phyloP scores from a whole-genome alignment of 2,888 invertebrate species.

The Stictocephala bisonia region DNA sequence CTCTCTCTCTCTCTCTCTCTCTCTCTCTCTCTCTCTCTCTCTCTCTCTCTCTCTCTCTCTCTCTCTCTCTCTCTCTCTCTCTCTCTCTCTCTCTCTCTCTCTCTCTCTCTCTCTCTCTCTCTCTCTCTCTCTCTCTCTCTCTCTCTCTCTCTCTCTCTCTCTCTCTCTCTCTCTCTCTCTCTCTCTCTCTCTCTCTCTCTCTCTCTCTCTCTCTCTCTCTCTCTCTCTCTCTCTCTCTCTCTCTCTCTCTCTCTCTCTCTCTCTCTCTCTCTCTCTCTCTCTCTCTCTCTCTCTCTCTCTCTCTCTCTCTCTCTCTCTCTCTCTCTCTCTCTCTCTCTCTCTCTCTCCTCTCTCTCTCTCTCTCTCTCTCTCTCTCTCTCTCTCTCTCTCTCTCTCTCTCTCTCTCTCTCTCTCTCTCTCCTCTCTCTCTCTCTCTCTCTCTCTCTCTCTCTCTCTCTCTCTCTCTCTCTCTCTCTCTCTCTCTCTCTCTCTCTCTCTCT shows the following conservation, averaged over 20 bases:
- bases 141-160: slow-evolving; percentile 61
- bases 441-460: neutral
- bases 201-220: too few species aligned
- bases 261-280: slow-evolving; percentile 46
- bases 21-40: slow-evolving; percentile 15
- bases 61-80: too few species aligned
- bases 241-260: slow-evolving; percentile 48
- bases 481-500: neutral
- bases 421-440: too few species aligned
- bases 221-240: slow-evolving; percentile 59
- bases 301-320: neutral
- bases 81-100: slow-evolving; percentile 59
- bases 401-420: neutral
- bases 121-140: slow-evolving; percentile 56
- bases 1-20: slow-evolving; percentile 61
- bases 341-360: neutral
- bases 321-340: neutral
- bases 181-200: slow-evolving; percentile 53
- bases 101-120: slow-evolving; percentile 43
- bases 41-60: slow-evolving; percentile 53
- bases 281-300: neutral
- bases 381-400: neutral
- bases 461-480: neutral
- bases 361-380: neutral
- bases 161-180: slow-evolving; percentile 15